These are phyloP conservation scores for Calyptommatus sinebrachiatus DNA, from an alignment of 2,113 vertebrate species.

Conservation along the genomic window DNA sequence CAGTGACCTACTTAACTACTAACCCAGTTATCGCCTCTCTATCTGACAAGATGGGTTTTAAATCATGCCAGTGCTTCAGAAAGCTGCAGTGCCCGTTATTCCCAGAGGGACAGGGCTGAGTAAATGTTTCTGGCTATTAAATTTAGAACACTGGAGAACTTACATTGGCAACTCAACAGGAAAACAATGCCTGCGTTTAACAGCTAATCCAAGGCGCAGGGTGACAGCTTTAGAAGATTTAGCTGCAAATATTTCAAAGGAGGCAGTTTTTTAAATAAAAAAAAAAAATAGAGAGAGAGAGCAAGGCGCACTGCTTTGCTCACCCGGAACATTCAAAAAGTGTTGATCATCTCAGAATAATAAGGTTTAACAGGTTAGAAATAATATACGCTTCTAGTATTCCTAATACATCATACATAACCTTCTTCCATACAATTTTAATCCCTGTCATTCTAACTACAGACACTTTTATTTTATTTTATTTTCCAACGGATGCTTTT, in stretches of 20 bases:
- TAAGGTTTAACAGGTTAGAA: slow-evolving; percentile 59
- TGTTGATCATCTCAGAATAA: slow-evolving; percentile 37
- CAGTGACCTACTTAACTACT: slow-evolving; percentile 56
- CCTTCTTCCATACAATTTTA: slow-evolving; percentile 60
- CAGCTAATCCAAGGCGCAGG: slow-evolving; percentile 8
- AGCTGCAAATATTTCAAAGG: slow-evolving; percentile 42
- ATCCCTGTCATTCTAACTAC: slow-evolving; percentile 63
- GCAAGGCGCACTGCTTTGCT: not conserved
- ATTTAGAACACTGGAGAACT: slow-evolving; percentile 40
- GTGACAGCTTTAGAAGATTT: slow-evolving; percentile 49
- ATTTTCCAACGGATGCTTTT: slow-evolving; percentile 53
- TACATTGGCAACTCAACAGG: slow-evolving; percentile 43
- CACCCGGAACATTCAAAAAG: slow-evolving; percentile 44
- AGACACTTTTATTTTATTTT: slow-evolving; percentile 17
- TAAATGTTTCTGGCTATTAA: slow-evolving; percentile 61
- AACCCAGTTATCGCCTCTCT: slow-evolving; percentile 46
- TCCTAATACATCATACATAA: slow-evolving; percentile 59
- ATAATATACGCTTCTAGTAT: slow-evolving; percentile 48
- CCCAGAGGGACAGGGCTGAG: slow-evolving; percentile 39
- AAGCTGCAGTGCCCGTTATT: slow-evolving; percentile 34
- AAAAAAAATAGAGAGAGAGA: fast-evolving
- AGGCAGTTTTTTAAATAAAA: slow-evolving; percentile 17
- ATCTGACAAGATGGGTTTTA: slow-evolving; percentile 49
- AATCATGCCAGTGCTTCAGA: slow-evolving; percentile 47
- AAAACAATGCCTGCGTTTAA: slow-evolving; percentile 48